Evolutionary conservation across 2,113 vertebrate genomes (phyloP).

Genomic region (Pyrgilauda ruficollis): DNA sequence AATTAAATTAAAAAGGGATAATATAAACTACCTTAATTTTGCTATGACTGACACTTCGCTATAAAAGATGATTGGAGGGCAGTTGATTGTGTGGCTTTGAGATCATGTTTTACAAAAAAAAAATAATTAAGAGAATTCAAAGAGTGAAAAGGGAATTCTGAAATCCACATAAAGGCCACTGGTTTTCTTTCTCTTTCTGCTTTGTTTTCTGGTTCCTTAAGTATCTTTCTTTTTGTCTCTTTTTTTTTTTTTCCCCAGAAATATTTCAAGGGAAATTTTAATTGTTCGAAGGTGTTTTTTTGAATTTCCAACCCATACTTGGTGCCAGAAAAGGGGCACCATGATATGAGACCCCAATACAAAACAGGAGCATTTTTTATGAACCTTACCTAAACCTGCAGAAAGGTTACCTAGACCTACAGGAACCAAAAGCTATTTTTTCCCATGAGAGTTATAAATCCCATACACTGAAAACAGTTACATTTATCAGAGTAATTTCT

Average conservation of each 20-base stretch:
- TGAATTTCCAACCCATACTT: neutral
- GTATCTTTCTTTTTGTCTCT: neutral
- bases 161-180: neutral
- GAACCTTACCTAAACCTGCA: neutral
- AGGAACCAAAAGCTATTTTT: neutral
- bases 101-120: neutral
- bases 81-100: neutral
- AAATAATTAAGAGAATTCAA: neutral
- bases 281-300: neutral
- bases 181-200: neutral
- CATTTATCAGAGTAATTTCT: neutral
- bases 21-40: neutral
- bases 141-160: neutral
- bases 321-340: neutral
- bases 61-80: neutral
- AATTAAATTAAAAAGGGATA: neutral
- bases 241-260: rapidly evolving
- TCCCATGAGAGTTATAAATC: neutral
- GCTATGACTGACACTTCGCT: neutral
- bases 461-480: neutral
- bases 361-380: neutral
- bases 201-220: neutral
- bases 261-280: neutral
- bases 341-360: neutral
- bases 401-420: neutral